These are phyloP conservation scores for human (Homo sapiens) DNA, from an alignment of 2,113 vertebrate genomes.

Conservation along the genomic window GRCh38 chr2:69105501-69106000, in stretches of 20 bases:
- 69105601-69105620: background rate
- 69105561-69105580: background rate
- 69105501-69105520: background rate
- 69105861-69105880: background rate
- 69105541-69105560: background rate
- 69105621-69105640: background rate
- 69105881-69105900: background rate
- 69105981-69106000: background rate
- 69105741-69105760: background rate
- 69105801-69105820: background rate
- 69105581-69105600: background rate
- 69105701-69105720: slow-evolving; percentile 12
- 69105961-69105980: background rate
- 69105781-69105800: background rate
- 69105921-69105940: background rate
- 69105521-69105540: background rate
- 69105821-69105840: background rate
- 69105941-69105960: background rate
- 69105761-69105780: background rate
- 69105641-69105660: background rate
- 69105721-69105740: background rate
- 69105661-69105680: background rate
- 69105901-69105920: background rate
- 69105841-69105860: background rate
- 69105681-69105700: background rate